phyloP scores from a whole-genome alignment of 1,140 invertebrate genomes.

The Venturia canescens region DNA sequence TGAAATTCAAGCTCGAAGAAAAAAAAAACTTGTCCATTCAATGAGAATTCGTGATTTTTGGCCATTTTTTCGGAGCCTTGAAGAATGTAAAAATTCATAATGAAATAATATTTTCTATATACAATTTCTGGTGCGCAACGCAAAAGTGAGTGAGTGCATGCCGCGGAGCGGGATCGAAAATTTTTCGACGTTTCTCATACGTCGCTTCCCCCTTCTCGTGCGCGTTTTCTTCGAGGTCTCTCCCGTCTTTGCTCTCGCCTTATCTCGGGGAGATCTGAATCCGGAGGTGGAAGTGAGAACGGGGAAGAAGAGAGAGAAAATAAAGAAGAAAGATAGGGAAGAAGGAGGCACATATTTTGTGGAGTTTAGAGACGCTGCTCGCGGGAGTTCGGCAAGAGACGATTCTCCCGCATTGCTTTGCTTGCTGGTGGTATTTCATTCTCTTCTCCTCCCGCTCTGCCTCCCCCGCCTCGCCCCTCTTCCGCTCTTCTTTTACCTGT shows the following conservation, averaged over 20 bases:
- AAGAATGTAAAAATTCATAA: too few relatives aligned
- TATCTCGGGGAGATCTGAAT: conserved; percentile 9
- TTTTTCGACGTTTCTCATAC: conserved; percentile 43
- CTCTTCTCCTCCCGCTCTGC: not conserved
- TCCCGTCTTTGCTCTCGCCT: not conserved
- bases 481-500: conserved; percentile 18
- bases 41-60: too few relatives aligned
- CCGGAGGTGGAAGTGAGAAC: conserved; percentile 11
- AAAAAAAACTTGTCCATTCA: too few relatives aligned
- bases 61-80: too few relatives aligned
- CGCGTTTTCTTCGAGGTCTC: too few relatives aligned
- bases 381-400: conserved; percentile 9
- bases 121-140: too few relatives aligned
- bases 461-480: not conserved
- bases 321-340: conserved; percentile 32
- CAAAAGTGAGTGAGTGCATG: too few relatives aligned
- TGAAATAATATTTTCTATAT: too few relatives aligned
- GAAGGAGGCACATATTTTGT: conserved; percentile 46
- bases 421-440: conserved; percentile 33
- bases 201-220: conserved; percentile 22
- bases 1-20: not conserved
- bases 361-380: conserved; percentile 51
- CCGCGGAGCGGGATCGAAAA: not conserved
- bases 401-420: conserved; percentile 18
- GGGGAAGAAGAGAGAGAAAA: conserved; percentile 34